Conservation (phyloP, 2,888 invertebrate species). For the Lobophora halterata region DNA sequence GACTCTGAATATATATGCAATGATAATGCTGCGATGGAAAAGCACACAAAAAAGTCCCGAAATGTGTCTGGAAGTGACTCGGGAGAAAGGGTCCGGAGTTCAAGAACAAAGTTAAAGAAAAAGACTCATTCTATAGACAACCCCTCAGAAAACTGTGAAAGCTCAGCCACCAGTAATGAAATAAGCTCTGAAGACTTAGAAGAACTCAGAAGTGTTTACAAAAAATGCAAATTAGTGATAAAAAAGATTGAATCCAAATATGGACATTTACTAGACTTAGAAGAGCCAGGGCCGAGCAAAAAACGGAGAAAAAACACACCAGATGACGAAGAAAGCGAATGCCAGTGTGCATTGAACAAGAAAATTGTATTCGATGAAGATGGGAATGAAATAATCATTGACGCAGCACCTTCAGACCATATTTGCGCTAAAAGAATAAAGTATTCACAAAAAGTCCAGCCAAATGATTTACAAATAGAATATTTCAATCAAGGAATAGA, state of each 20-base stretch:
- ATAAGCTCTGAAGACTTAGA: slow-evolving; percentile 52
- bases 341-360: slow-evolving; percentile 52
- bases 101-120: slow-evolving; percentile 25
- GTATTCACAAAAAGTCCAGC: slow-evolving; percentile 10
- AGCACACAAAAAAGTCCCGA: slow-evolving; percentile 3
- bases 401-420: slow-evolving; percentile 41
- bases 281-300: slow-evolving; percentile 22
- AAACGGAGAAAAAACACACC: slow-evolving; percentile 16
- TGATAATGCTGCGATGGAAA: slow-evolving; percentile 3
- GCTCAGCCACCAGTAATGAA: slow-evolving; percentile 16
- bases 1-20: slow-evolving; percentile 31
- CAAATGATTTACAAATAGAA: slow-evolving; percentile 45
- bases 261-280: slow-evolving; percentile 57
- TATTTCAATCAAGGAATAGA: slow-evolving; percentile 38
- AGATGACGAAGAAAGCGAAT: slow-evolving; percentile 37
- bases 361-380: slow-evolving; percentile 68
- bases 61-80: slow-evolving; percentile 6
- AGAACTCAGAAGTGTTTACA: slow-evolving; percentile 57
- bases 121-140: slow-evolving; percentile 4
- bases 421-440: slow-evolving; percentile 50
- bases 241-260: slow-evolving; percentile 64
- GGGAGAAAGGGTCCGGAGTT: slow-evolving; percentile 11
- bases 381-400: slow-evolving; percentile 47
- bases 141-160: slow-evolving; percentile 20
- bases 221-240: slow-evolving; percentile 58